Percentiles rank a stretch among this genome's conserved stretches.
These are phyloP conservation scores for Gadopsis marmoratus DNA, from an alignment of 2,797 vertebrate genomes.

Conservation along the genomic window DNA sequence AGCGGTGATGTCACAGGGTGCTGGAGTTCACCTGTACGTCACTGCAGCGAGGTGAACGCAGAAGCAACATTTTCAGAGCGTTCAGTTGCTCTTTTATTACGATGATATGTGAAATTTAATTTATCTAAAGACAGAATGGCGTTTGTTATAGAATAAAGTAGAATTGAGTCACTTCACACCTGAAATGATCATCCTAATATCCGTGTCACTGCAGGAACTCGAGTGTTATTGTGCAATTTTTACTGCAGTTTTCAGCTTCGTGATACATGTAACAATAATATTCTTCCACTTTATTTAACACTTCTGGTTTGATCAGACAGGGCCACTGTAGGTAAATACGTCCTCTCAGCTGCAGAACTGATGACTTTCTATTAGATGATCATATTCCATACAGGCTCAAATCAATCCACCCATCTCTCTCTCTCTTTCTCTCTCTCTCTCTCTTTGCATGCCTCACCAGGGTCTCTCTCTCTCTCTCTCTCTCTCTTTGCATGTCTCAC, in stretches of 20 bases:
- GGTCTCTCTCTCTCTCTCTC: no score
- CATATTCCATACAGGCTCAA: not conserved
- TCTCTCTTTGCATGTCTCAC: no score
- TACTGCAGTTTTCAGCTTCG: not conserved
- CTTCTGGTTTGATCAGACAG: not conserved
- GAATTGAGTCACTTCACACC: not conserved
- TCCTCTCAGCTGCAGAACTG: not conserved
- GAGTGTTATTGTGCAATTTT: not conserved
- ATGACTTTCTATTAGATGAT: not conserved
- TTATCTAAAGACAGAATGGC: not conserved
- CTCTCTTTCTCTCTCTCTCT: no score
- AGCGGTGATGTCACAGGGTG: no score
- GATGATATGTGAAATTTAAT: no score
- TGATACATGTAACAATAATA: not conserved
- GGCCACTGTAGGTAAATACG: not conserved
- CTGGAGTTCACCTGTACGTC: no score
- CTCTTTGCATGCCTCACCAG: no score
- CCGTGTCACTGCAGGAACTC: not conserved
- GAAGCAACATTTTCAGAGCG: no score
- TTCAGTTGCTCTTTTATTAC: no score
- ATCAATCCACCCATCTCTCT: not conserved
- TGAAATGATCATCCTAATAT: not conserved
- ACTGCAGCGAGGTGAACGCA: no score
- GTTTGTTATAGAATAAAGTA: not conserved
- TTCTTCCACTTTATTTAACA: not conserved